These are phyloP conservation scores for Pseudochirops cupreus DNA, from an alignment of 2,797 vertebrate genomes.

Conservation along the genomic window DNA sequence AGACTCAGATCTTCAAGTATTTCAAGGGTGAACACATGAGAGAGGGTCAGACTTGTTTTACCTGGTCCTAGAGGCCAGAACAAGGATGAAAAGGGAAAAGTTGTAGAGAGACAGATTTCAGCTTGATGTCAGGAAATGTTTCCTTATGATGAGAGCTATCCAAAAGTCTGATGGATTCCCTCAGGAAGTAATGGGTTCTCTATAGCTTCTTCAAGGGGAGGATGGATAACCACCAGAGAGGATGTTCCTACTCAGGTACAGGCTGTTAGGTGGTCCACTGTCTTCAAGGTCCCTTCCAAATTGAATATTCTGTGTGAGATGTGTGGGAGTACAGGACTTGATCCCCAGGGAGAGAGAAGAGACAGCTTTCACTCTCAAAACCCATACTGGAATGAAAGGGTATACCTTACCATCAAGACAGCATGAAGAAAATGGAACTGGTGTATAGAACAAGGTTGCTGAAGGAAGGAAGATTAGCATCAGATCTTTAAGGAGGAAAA, in stretches of 20 bases:
- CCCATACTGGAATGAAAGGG: neutral
- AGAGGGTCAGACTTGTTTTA: neutral
- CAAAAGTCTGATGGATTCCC: neutral
- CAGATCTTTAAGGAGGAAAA: neutral
- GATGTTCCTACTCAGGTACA: neutral
- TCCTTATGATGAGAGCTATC: neutral
- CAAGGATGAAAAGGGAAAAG: neutral
- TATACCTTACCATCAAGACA: neutral
- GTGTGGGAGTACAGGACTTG: neutral
- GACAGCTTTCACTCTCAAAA: neutral
- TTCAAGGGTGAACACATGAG: neutral
- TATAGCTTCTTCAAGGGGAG: neutral
- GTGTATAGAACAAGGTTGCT: slow-evolving; percentile 2
- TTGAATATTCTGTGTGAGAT: neutral
- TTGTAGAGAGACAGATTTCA: neutral
- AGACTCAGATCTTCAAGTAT: neutral
- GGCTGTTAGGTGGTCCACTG: neutral
- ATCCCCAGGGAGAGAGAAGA: neutral
- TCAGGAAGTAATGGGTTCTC: neutral
- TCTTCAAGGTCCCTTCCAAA: neutral
- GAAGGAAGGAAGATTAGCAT: neutral
- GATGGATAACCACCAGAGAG: neutral
- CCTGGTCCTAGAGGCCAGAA: neutral
- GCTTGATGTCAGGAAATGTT: neutral
- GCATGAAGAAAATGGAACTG: neutral